phyloP scores from a whole-genome alignment of 2,888 invertebrate species.

The Drosophila monieri region DNA sequence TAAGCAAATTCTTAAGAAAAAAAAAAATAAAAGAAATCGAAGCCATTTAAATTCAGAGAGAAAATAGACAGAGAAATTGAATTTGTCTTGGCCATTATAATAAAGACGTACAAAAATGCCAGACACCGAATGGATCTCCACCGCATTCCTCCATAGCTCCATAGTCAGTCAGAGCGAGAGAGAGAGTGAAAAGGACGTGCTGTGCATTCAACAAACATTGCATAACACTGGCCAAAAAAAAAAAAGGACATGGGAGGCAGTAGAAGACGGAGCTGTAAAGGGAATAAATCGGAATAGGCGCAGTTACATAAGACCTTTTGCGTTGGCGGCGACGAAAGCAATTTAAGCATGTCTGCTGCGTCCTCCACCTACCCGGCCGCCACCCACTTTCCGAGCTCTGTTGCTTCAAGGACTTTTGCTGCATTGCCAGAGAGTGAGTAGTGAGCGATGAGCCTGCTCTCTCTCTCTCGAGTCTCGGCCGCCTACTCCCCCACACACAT shows the following conservation, averaged over 20 bases:
- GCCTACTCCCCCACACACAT: not conserved
- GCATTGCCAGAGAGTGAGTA: slow-evolving; percentile 26
- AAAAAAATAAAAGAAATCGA: slow-evolving; percentile 10
- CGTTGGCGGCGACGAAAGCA: slow-evolving; percentile 45
- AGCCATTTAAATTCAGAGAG: slow-evolving; percentile 33
- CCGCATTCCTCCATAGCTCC: not conserved
- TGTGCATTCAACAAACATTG: slow-evolving; percentile 42
- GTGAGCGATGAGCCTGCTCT: slow-evolving; percentile 17
- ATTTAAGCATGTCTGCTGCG: slow-evolving; percentile 42
- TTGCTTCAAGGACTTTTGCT: slow-evolving; percentile 74
- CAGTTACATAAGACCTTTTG: slow-evolving; percentile 46
- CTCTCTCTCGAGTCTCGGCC: not conserved
- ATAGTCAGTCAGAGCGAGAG: slow-evolving; percentile 8
- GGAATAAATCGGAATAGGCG: slow-evolving; percentile 38
- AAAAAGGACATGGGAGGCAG: too few species aligned
- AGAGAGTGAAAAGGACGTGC: slow-evolving; percentile 39
- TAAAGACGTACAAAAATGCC: slow-evolving; percentile 61
- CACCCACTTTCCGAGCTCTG: slow-evolving; percentile 45
- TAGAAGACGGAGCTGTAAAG: not conserved
- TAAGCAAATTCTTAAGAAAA: slow-evolving; percentile 20
- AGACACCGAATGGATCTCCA: slow-evolving; percentile 37
- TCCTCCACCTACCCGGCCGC: not conserved
- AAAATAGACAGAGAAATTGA: slow-evolving; percentile 42
- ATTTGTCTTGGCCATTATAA: slow-evolving; percentile 55
- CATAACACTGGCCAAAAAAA: slow-evolving; percentile 31